phyloP scores from a whole-genome alignment of 2,888 invertebrate species.

The Sepiola atlantica region DNA sequence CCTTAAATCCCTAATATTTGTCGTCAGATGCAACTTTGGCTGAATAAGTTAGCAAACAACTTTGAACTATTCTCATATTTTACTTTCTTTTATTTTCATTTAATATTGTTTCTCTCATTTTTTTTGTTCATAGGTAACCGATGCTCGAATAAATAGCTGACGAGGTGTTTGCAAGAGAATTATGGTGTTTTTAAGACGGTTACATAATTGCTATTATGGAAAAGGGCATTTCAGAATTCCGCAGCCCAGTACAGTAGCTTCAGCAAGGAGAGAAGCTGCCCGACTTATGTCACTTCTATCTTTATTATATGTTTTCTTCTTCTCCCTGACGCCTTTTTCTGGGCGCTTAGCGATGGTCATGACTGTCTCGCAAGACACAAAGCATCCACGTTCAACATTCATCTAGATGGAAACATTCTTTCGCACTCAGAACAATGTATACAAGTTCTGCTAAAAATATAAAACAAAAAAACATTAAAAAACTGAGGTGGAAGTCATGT shows the following conservation, averaged over 20 bases:
- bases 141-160: neutral
- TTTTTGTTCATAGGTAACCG: neutral
- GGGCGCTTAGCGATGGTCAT: slow-evolving; percentile 32
- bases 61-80: too few relatives aligned
- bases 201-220: neutral
- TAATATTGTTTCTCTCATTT: too few relatives aligned
- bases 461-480: neutral
- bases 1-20: too few relatives aligned
- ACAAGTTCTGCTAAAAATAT: neutral
- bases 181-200: neutral
- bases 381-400: slow-evolving; percentile 3
- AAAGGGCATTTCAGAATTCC: neutral
- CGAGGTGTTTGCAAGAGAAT: neutral
- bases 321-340: neutral
- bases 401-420: neutral
- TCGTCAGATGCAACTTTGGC: neutral
- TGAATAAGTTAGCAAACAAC: neutral
- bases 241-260: neutral
- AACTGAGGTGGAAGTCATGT: neutral
- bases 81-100: neutral
- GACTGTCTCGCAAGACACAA: slow-evolving; percentile 32
- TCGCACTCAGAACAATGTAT: neutral
- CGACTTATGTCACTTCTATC: neutral
- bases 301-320: neutral
- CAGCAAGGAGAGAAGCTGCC: neutral